phyloP scores from a whole-genome alignment of 2,888 invertebrate genomes.

The Himalopsyche kuldschensis region DNA sequence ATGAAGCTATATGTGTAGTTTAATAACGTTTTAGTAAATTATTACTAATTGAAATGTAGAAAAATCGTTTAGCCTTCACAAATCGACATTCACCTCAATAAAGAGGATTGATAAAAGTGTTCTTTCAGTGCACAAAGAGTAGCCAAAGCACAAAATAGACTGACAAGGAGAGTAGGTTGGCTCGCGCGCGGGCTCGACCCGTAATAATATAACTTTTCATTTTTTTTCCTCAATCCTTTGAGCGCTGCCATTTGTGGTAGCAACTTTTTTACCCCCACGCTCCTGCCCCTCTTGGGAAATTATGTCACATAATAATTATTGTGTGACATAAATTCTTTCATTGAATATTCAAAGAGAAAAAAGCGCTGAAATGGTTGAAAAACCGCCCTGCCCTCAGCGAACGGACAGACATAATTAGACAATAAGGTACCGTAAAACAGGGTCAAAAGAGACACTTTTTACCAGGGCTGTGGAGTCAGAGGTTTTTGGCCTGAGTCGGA shows the following conservation, averaged over 20 bases:
- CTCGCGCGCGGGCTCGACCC: background rate
- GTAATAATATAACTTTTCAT: background rate
- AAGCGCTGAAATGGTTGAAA: background rate
- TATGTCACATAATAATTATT: background rate
- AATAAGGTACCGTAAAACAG: too few species aligned
- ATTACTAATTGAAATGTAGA: too few species aligned
- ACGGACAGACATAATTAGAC: background rate
- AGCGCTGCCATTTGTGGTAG: background rate
- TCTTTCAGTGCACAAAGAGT: background rate
- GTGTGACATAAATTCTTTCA: background rate
- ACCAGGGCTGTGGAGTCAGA: too few species aligned
- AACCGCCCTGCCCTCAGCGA: background rate
- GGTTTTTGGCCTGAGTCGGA: too few species aligned
- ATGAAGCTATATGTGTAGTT: too few species aligned
- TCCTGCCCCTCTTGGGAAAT: background rate
- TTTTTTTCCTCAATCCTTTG: background rate
- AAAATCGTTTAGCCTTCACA: background rate
- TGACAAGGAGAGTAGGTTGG: background rate
- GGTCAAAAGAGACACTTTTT: too few species aligned
- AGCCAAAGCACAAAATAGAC: background rate
- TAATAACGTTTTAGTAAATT: too few species aligned
- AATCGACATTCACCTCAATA: background rate
- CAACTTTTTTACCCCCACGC: background rate
- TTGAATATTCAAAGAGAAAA: background rate
- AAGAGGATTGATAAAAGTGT: background rate